A percentile compares a stretch with the other conserved stretches of the same genome.
Conservation (phyloP, 2,113 vertebrate species). For the Pangasianodon gigas region DNA sequence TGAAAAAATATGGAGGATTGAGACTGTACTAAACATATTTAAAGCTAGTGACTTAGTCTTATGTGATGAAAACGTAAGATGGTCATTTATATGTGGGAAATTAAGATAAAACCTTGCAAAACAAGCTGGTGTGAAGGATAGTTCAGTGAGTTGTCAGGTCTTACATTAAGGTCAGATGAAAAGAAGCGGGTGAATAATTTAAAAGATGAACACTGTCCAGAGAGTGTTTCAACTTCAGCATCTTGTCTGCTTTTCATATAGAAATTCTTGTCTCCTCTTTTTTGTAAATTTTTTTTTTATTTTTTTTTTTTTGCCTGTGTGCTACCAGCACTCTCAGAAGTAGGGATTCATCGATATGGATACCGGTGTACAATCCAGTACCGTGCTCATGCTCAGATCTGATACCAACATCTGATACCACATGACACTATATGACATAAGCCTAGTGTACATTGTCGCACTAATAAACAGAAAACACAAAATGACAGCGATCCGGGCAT, state of each 20-base stretch:
- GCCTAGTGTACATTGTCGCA: background rate
- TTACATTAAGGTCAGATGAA: constrained; percentile 38
- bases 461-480: background rate
- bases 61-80: background rate
- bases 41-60: background rate
- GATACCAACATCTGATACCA: background rate
- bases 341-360: background rate
- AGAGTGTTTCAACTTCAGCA: background rate
- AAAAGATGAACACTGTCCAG: constrained; percentile 37
- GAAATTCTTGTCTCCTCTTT: background rate
- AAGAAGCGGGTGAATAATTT: constrained; percentile 45
- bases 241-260: background rate
- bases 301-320: background rate
- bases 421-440: background rate
- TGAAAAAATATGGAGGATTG: constrained; percentile 3
- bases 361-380: background rate
- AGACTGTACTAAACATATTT: background rate
- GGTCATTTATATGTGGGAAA: background rate
- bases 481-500: background rate
- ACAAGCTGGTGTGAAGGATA: background rate
- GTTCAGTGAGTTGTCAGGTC: constrained; percentile 25
- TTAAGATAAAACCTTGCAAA: background rate
- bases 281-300: background rate
- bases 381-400: background rate
- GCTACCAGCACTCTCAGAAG: background rate